Conservation (phyloP, 1,140 invertebrate species). For the Leptopilina clavipes region DNA sequence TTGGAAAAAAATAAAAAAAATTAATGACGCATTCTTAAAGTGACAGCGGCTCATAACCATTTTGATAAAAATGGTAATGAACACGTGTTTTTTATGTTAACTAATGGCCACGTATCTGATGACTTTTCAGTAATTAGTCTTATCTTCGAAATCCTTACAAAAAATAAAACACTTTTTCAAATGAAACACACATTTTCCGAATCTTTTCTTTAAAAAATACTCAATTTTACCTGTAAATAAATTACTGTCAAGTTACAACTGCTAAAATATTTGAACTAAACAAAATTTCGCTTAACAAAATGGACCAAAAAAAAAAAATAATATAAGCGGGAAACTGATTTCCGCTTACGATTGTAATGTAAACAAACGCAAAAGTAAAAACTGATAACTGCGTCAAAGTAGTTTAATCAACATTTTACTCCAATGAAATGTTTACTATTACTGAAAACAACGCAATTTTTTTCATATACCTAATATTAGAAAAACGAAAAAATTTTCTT, state of each 20-base stretch:
- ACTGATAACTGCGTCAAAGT: neutral
- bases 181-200: neutral
- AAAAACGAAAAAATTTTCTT: too few species aligned
- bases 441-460: neutral
- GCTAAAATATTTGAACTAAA: too few species aligned
- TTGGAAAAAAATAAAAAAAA: neutral
- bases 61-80: conserved; percentile 33
- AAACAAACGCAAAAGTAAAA: neutral
- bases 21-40: neutral
- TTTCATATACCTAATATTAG: too few species aligned
- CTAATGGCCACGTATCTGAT: neutral
- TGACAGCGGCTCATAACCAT: neutral
- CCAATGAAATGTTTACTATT: neutral
- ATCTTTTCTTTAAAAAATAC: neutral
- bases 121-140: conserved; percentile 16
- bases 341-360: neutral
- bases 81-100: neutral
- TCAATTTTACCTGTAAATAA: neutral
- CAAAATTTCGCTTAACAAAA: neutral
- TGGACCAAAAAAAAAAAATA: neutral
- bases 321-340: neutral
- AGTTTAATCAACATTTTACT: neutral
- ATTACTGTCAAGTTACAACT: too few species aligned
- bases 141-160: neutral
- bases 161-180: neutral